A percentile compares a stretch with the other conserved stretches of the same genome.
Evolutionary conservation across 2,797 vertebrate species (phyloP).

Genomic region (Salmo trutta): DNA sequence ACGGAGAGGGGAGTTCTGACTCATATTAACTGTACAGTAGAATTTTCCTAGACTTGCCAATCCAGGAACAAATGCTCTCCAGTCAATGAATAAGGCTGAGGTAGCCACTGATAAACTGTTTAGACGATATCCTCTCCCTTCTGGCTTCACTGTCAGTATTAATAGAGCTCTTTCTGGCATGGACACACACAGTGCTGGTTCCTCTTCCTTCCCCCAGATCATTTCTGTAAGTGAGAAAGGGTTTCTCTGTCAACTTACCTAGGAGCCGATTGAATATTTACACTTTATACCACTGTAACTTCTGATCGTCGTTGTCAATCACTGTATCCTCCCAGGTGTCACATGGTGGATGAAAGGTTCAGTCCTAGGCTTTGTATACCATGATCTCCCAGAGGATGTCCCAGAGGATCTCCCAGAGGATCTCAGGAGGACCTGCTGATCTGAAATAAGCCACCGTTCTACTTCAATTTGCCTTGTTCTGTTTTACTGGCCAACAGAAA

Average conservation of each 20-base stretch:
- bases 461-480: neutral
- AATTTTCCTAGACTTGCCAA: neutral
- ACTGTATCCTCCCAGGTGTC: neutral
- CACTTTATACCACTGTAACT: neutral
- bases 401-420: neutral
- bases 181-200: no score
- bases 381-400: neutral
- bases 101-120: neutral
- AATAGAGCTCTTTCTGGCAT: no score
- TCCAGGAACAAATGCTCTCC: neutral
- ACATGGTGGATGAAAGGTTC: neutral
- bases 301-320: neutral
- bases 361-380: neutral
- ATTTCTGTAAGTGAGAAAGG: no score
- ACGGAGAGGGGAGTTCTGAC: neutral
- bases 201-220: no score
- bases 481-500: slow-evolving; percentile 5
- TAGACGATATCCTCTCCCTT: no score
- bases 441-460: slow-evolving; percentile 1
- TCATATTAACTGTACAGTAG: neutral
- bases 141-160: no score
- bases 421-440: neutral
- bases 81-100: neutral
- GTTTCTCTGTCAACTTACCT: no score
- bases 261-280: neutral